Percentiles rank a stretch among this genome's conserved stretches.
phyloP scores from a whole-genome alignment of 1,140 invertebrate species.

The Monochamus saltuarius region DNA sequence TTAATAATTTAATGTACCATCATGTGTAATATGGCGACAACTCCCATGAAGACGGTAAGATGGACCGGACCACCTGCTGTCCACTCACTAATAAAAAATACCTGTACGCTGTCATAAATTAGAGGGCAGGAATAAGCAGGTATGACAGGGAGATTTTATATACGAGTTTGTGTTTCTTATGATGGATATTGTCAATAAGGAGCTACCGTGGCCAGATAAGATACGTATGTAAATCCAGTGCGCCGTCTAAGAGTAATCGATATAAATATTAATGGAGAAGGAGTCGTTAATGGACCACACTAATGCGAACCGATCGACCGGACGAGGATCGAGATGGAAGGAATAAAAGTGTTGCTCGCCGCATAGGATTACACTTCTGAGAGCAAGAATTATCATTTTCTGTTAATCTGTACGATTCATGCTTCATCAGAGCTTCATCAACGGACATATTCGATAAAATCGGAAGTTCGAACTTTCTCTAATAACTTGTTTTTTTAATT shows the following conservation, averaged over 20 bases:
- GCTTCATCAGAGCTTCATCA: too few species aligned
- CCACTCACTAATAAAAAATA: conserved; percentile 12
- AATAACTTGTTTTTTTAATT: too few species aligned
- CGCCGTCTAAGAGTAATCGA: conserved; percentile 20
- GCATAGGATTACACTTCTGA: background rate
- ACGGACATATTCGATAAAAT: too few species aligned
- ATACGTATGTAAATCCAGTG: conserved; percentile 18
- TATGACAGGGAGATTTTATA: conserved; percentile 4
- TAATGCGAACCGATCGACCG: conserved; percentile 21
- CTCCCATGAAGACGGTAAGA: conserved; percentile 1
- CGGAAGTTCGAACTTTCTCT: too few species aligned
- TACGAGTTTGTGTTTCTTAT: conserved; percentile 9
- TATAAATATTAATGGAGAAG: conserved; percentile 26
- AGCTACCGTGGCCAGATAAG: conserved; percentile 20
- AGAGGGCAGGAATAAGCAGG: background rate
- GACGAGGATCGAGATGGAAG: background rate
- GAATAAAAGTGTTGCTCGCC: conserved; percentile 11
- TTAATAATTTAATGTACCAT: conserved; percentile 17
- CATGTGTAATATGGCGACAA: conserved; percentile 12
- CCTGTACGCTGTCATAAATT: conserved; percentile 9
- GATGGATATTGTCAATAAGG: conserved; percentile 24
- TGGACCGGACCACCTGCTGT: conserved; percentile 12
- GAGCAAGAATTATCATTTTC: too few species aligned
- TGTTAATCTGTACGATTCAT: too few species aligned
- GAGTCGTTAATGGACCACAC: conserved; percentile 23